Base-by-base conservation (phyloP, 2,888 invertebrate genomes). In the Pachycephus smyrnensis region DNA sequence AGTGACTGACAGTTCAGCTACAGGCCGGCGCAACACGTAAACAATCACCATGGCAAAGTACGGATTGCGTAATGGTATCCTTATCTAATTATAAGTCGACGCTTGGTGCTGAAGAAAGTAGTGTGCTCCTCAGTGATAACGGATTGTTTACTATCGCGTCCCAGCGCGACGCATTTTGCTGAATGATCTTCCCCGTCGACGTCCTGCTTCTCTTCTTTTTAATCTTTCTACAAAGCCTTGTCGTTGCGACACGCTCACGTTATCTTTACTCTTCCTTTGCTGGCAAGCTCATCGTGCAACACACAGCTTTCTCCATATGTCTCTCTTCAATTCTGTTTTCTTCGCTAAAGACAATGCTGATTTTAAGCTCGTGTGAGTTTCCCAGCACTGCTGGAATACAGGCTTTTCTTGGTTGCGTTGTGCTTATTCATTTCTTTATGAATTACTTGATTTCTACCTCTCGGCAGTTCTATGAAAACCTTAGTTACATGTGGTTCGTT, bases 31-130 rank as follows among this genome's bases (percentile, higher is more conserved):
- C 69, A 77, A 77, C 76, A 78, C 73, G 75, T 78, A 84, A 82
- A 84, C 83, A 86, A 84, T 88, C 88, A 88, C 84, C 86, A 91
- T 91, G 91, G 91, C 91, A 87, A 91, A 91, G 91, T 91, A 91
- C 82, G 90, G 82, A 81, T 89, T 88, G 86, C 87, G 86, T 88
- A 87, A 88, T 86, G 76, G 68, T 76, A 78, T 75, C 76, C 78
- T 86, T 89, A 90, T 89, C 88, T 86, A 88, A 89, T 90, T 90
- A 86, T 83, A 85, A 80, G 76, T 40, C 36, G 23, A 55, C 23
- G 55, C 23, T 55, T 9, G 23, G 2, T 55, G 55, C 9, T 55
- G 23, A 74, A 75, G 78, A 78, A 73, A 76, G 71, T 75, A 55
- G 80, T 73, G 77, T 77, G 80, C 73, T 77, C 40, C 68, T 71